Evolutionary conservation across 2,797 vertebrate species (phyloP).

Genomic region (Clarias laeviceps): DNA sequence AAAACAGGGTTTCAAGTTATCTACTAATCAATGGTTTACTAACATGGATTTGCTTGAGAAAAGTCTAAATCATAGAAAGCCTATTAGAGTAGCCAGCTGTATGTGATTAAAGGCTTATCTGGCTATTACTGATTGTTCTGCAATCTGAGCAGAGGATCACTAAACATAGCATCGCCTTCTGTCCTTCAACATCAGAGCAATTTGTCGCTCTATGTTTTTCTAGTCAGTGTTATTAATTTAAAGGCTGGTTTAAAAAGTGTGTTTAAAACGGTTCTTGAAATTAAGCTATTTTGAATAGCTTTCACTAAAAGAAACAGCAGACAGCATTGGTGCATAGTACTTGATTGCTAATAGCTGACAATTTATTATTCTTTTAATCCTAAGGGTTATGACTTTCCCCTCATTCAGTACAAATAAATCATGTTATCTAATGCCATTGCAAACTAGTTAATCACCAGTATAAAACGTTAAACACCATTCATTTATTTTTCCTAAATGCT

Average conservation of each 20-base stretch:
- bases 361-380: neutral
- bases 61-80: neutral
- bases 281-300: neutral
- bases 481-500: neutral
- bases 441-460: neutral
- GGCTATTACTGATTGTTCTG: neutral
- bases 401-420: neutral
- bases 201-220: neutral
- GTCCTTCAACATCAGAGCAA: neutral
- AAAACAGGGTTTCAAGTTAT: neutral
- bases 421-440: neutral
- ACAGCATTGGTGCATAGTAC: neutral
- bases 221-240: neutral
- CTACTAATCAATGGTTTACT: neutral
- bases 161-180: neutral
- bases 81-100: conserved; percentile 17
- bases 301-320: neutral
- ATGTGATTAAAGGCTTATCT: conserved; percentile 5
- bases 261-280: neutral
- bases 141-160: neutral
- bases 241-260: neutral
- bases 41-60: neutral
- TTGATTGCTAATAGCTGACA: neutral
- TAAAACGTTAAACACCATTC: neutral
- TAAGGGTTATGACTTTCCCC: neutral